phyloP scores from a whole-genome alignment of 2,797 vertebrate genomes.

The Syngnathus rostellatus region DNA sequence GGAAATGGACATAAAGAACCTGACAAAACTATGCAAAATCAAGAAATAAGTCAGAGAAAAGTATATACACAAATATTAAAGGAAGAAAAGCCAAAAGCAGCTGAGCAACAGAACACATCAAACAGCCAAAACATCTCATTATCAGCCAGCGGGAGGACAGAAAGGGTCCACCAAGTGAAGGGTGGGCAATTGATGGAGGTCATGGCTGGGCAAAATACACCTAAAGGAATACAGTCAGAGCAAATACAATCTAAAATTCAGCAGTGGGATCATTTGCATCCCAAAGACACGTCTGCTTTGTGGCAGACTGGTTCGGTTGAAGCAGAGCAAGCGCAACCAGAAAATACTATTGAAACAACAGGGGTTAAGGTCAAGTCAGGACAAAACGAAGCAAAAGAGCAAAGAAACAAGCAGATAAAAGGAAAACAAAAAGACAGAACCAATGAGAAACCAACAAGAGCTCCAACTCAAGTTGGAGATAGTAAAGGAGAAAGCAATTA shows the following conservation, averaged over 20 bases:
- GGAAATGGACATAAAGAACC: neutral
- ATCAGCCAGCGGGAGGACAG: conserved; percentile 10
- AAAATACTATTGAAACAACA: conserved; percentile 1
- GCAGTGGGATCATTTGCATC: conserved; percentile 29
- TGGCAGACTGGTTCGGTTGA: conserved; percentile 22
- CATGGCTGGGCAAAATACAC: conserved; percentile 27
- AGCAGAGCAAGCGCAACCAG: conserved; percentile 26
- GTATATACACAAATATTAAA: conserved; percentile 21
- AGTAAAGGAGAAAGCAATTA: conserved; percentile 21
- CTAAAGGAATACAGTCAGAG: conserved; percentile 23
- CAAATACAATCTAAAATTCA: conserved; percentile 34
- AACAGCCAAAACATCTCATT: conserved; percentile 17
- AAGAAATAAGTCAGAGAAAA: conserved; percentile 37
- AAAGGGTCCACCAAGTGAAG: conserved; percentile 21
- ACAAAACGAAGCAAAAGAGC: conserved; percentile 11
- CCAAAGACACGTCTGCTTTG: conserved; percentile 27
- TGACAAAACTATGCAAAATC: neutral
- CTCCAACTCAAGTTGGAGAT: conserved; percentile 18
- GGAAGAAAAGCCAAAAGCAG: conserved; percentile 17
- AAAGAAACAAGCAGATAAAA: conserved; percentile 13
- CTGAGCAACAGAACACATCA: conserved; percentile 23
- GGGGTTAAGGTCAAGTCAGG: conserved; percentile 3
- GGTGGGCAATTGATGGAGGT: conserved; percentile 25
- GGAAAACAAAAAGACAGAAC: conserved; percentile 16
- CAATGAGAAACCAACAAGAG: conserved; percentile 18